Evolutionary conservation across 2,797 vertebrate genomes (phyloP).

Genomic region (Rhadinocentrus ornatus): DNA sequence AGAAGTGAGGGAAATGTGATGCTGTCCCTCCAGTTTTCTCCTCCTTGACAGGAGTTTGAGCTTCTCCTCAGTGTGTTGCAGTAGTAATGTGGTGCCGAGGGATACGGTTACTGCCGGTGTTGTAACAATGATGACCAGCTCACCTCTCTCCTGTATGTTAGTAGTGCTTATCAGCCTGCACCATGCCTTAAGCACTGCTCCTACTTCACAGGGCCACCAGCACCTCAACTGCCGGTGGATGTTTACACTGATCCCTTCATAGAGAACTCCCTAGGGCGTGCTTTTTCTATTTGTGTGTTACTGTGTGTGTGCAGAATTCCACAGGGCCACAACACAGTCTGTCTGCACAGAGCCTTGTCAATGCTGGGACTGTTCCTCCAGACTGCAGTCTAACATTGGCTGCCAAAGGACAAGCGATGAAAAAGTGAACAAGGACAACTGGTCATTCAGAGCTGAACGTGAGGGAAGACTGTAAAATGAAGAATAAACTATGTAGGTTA

Average conservation of each 20-base stretch:
- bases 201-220: conserved; percentile 73
- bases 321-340: conserved; percentile 54
- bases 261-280: conserved; percentile 65
- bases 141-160: conserved; percentile 57
- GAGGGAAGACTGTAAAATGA: conserved; percentile 1
- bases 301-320: conserved; percentile 26
- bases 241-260: conserved; percentile 79
- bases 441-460: conserved; percentile 39
- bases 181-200: conserved; percentile 66
- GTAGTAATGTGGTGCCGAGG: conserved; percentile 30
- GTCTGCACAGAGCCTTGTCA: conserved; percentile 55
- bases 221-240: conserved; percentile 73
- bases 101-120: conserved; percentile 28
- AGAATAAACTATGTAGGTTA: neutral
- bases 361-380: conserved; percentile 52
- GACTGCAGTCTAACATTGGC: conserved; percentile 35
- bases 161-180: conserved; percentile 66
- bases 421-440: conserved; percentile 43
- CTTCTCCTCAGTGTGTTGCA: conserved; percentile 28
- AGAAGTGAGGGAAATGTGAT: conserved; percentile 1
- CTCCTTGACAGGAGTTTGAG: conserved; percentile 25
- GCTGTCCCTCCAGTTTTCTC: conserved; percentile 7
- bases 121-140: conserved; percentile 69
- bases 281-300: conserved; percentile 37
- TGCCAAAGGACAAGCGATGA: conserved; percentile 29